Conservation (phyloP, 2,113 vertebrate species). For the human region GRCh38 chr11:92586501-92587000, state of each 20-base stretch:
- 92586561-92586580: conserved; percentile 16
- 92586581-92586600: neutral
- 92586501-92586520: neutral
- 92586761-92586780: conserved; percentile 33
- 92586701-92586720: conserved; percentile 42
- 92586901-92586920: conserved; percentile 7
- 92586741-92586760: conserved; percentile 40
- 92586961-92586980: neutral
- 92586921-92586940: conserved; percentile 49
- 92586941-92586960: conserved; percentile 43
- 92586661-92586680: conserved; percentile 36
- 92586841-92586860: conserved; percentile 42
- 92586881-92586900: conserved; percentile 53
- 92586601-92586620: neutral
- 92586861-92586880: conserved; percentile 55
- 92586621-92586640: conserved; percentile 38
- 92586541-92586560: neutral
- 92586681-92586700: conserved; percentile 47
- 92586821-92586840: conserved; percentile 47
- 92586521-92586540: neutral
- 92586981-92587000: neutral
- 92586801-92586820: conserved; percentile 54
- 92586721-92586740: conserved; percentile 64
- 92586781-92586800: conserved; percentile 44
- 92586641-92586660: conserved; percentile 48